Conservation (phyloP, 1,140 invertebrate genomes). For the Spodoptera frugiperda region DNA sequence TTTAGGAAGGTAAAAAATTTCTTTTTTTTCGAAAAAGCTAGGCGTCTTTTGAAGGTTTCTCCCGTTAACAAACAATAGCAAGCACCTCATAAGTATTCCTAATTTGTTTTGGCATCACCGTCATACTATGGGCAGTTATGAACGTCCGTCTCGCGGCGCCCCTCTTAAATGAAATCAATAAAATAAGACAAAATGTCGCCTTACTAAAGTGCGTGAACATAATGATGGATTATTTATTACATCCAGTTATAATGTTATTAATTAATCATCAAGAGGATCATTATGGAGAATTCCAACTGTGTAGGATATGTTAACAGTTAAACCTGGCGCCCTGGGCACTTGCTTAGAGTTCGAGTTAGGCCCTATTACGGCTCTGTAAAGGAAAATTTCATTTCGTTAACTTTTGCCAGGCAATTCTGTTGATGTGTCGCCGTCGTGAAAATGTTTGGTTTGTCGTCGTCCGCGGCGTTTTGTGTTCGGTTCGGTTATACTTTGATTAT, state of each 20-base stretch:
- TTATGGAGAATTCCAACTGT: slow-evolving; percentile 97
- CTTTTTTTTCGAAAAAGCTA: too few species aligned
- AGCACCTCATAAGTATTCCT: too few species aligned
- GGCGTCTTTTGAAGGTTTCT: too few species aligned
- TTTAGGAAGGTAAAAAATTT: too few species aligned
- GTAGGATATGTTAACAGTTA: slow-evolving; percentile 96
- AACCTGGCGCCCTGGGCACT: too few species aligned
- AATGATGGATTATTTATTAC: too few species aligned
- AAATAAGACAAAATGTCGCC: slow-evolving; percentile 86
- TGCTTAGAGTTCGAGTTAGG: too few species aligned
- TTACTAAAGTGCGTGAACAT: slow-evolving; percentile 82
- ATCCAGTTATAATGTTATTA: slow-evolving; percentile 85
- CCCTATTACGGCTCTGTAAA: too few species aligned
- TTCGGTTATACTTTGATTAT: neutral
- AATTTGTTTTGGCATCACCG: too few species aligned
- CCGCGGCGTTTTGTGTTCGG: neutral
- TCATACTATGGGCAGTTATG: too few species aligned
- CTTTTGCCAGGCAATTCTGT: slow-evolving; percentile 6
- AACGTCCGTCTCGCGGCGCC: too few species aligned
- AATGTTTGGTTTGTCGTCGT: slow-evolving; percentile 1
- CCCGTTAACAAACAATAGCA: too few species aligned
- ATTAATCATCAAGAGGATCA: slow-evolving; percentile 85
- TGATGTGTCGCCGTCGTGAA: neutral
- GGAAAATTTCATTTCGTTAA: slow-evolving; percentile 9
- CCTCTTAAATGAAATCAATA: slow-evolving; percentile 83